Percentiles rank a stretch among this genome's conserved stretches.
Conservation (phyloP, 2,113 vertebrate species). For the Hippoglossus stenolepis region DNA sequence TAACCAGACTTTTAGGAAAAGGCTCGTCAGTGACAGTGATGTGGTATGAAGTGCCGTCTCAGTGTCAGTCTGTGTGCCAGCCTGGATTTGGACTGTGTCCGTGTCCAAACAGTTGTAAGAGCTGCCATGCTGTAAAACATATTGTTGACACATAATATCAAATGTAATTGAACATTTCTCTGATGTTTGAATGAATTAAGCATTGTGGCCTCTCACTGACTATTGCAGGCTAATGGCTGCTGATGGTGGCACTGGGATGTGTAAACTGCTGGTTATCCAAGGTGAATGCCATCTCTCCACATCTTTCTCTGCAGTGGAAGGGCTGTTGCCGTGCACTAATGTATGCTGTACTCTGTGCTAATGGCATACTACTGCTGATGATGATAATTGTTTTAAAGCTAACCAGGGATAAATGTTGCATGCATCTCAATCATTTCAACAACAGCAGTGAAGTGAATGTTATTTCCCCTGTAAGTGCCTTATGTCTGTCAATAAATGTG, state of each 20-base stretch:
- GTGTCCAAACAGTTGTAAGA: slow-evolving; percentile 36
- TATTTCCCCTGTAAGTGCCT: slow-evolving; percentile 40
- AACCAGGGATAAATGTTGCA: slow-evolving; percentile 24
- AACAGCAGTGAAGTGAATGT: slow-evolving; percentile 11
- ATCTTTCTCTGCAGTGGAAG: slow-evolving; percentile 19
- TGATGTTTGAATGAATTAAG: slow-evolving; percentile 19
- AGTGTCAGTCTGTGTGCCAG: slow-evolving; percentile 35
- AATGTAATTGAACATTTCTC: slow-evolving; percentile 3
- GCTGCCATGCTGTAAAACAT: slow-evolving; percentile 30
- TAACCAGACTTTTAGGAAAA: neutral
- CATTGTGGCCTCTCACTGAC: slow-evolving; percentile 9
- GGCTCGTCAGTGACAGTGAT: slow-evolving; percentile 11
- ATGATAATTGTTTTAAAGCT: slow-evolving; percentile 25
- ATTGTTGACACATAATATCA: neutral
- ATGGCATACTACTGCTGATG: slow-evolving; percentile 22
- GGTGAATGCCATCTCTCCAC: slow-evolving; percentile 17
- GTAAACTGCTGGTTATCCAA: slow-evolving; percentile 6
- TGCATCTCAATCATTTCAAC: slow-evolving; percentile 25
- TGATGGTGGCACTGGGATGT: slow-evolving; percentile 8
- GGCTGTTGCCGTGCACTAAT: slow-evolving; percentile 28
- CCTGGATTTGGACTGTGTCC: slow-evolving; percentile 33
- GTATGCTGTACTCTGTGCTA: slow-evolving; percentile 40
- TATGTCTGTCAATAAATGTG: slow-evolving; percentile 59
- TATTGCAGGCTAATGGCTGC: neutral
- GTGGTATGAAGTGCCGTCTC: slow-evolving; percentile 29